Evolutionary conservation across 2,113 vertebrate species (phyloP).

Genomic region (Glaucidium brasilianum): DNA sequence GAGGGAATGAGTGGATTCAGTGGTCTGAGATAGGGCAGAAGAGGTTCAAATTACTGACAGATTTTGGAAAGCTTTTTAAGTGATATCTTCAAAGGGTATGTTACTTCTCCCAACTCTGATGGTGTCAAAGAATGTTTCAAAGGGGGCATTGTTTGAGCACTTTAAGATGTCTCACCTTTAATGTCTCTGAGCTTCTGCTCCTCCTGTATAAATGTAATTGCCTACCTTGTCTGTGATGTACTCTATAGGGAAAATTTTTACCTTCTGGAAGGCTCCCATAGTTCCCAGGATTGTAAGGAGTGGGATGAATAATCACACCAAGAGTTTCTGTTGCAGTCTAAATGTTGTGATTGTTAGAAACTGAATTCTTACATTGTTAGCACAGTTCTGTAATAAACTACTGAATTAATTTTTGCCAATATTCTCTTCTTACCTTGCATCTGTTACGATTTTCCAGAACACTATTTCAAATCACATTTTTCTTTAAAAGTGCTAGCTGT

Average conservation of each 20-base stretch:
- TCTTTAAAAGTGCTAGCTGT: background rate
- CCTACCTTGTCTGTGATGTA: background rate
- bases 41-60: constrained; percentile 31
- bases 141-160: constrained; percentile 8
- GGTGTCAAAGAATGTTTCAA: constrained; percentile 52
- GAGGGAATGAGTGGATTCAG: background rate
- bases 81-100: constrained; percentile 24
- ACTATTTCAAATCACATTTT: background rate
- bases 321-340: background rate
- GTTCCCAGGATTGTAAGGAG: background rate
- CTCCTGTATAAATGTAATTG: background rate
- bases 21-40: background rate
- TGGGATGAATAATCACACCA: background rate
- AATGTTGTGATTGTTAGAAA: background rate
- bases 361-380: background rate
- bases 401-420: background rate
- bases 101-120: constrained; percentile 26
- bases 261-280: background rate
- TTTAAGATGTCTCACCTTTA: constrained; percentile 49
- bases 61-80: constrained; percentile 49
- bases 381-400: background rate
- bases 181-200: background rate
- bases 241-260: background rate
- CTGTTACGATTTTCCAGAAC: background rate
- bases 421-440: background rate